These are phyloP conservation scores for Bombus consobrinus DNA, from an alignment of 1,140 invertebrate species.

Conservation along the genomic window DNA sequence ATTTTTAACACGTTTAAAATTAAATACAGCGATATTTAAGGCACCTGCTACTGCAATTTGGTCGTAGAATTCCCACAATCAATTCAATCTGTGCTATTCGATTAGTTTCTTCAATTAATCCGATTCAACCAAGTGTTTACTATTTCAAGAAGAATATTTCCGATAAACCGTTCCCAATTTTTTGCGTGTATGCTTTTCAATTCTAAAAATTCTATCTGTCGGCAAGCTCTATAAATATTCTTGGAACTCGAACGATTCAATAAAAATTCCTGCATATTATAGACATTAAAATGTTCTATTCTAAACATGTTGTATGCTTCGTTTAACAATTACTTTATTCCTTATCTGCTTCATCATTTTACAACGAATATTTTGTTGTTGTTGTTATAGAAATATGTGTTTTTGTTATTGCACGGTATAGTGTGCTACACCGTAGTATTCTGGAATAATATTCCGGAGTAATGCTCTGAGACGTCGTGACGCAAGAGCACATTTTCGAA, in stretches of 20 bases:
- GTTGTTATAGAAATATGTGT: background rate
- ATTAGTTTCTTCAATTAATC: background rate
- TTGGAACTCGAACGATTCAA: no score
- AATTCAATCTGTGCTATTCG: background rate
- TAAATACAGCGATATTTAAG: background rate
- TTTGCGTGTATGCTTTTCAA: no score
- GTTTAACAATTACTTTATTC: background rate
- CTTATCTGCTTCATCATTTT: background rate
- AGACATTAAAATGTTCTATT: no score
- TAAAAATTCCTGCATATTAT: no score
- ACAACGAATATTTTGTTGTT: background rate
- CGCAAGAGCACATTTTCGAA: conserved; percentile 7
- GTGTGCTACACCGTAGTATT: background rate
- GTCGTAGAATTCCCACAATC: background rate
- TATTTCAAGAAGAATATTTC: background rate
- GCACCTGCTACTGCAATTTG: background rate
- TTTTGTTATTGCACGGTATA: background rate
- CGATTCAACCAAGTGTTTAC: background rate
- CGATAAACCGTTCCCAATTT: background rate
- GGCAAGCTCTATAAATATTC: no score
- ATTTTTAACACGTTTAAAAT: background rate
- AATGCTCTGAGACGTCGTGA: background rate
- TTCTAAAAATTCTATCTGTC: no score
- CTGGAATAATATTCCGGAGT: background rate
- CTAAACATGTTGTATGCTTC: no score